phyloP scores from a whole-genome alignment of 2,113 vertebrate genomes.

The Phylloscopus trochiloides region DNA sequence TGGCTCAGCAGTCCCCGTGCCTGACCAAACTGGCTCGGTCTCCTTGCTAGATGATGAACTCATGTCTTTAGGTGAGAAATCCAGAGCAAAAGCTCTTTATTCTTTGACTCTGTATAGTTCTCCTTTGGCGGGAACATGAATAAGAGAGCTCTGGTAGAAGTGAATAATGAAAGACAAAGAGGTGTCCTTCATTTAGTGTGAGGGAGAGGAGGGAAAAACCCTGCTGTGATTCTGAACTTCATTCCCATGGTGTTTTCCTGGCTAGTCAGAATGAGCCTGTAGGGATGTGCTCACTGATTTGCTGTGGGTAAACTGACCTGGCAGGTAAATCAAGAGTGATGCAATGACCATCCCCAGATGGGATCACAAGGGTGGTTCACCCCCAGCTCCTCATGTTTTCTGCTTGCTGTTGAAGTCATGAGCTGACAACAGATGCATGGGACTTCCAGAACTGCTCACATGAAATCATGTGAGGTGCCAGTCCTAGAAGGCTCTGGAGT shows the following conservation, averaged over 20 bases:
- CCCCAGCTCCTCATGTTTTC: background rate
- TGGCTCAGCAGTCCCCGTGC: conserved; percentile 58
- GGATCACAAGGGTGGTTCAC: background rate
- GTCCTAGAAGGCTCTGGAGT: background rate
- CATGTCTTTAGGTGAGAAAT: conserved; percentile 88
- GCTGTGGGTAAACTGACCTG: background rate
- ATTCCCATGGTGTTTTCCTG: background rate
- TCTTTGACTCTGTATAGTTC: background rate
- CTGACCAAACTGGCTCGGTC: conserved; percentile 74
- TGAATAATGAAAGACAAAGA: background rate
- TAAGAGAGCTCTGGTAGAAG: background rate
- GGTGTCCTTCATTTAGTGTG: background rate
- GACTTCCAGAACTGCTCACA: background rate
- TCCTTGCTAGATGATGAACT: conserved; percentile 94
- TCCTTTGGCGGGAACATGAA: background rate
- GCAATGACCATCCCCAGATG: background rate
- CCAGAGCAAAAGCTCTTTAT: background rate
- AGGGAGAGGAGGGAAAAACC: background rate
- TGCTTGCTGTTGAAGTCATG: background rate
- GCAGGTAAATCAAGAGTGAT: background rate
- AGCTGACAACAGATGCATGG: background rate
- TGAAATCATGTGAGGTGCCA: background rate
- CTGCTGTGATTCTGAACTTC: background rate
- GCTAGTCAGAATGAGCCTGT: background rate
- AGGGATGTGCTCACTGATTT: background rate